A percentile compares a stretch with the other conserved stretches of the same genome.
Conservation (phyloP, 2,113 vertebrate genomes). For the Sisor rabdophorus region DNA sequence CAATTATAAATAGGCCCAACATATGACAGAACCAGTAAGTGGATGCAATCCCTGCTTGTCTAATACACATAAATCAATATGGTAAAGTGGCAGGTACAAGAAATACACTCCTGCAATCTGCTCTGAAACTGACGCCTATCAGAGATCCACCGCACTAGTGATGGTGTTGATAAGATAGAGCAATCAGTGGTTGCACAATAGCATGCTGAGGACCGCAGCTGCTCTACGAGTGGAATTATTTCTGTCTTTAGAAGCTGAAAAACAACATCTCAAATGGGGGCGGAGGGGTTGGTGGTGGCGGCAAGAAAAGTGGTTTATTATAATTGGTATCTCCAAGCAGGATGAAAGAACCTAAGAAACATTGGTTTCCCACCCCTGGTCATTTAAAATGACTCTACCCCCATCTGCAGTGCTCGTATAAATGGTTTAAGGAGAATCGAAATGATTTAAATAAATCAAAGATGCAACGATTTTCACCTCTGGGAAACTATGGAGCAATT, state of each 20-base stretch:
- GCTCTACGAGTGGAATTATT: neutral
- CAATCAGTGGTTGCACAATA: neutral
- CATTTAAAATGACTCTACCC: neutral
- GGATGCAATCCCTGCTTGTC: neutral
- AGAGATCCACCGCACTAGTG: neutral
- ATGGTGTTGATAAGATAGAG: constrained; percentile 1
- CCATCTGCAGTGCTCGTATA: neutral
- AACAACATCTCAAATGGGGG: no score
- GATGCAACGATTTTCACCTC: neutral
- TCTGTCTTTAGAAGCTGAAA: neutral
- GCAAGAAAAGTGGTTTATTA: no score
- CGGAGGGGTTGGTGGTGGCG: no score
- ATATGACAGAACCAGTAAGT: neutral
- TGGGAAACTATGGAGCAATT: neutral
- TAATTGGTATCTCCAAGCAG: no score
- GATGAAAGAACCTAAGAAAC: no score
- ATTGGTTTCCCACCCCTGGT: no score
- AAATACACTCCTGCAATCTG: neutral
- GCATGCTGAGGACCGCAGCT: neutral
- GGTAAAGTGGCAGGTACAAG: neutral
- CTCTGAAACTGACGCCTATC: neutral
- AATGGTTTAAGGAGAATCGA: neutral
- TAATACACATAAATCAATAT: neutral
- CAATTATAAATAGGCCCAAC: neutral
- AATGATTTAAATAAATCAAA: neutral